These are phyloP conservation scores for Saccopteryx bilineata DNA, from an alignment of 2,113 vertebrate species.

Conservation along the genomic window DNA sequence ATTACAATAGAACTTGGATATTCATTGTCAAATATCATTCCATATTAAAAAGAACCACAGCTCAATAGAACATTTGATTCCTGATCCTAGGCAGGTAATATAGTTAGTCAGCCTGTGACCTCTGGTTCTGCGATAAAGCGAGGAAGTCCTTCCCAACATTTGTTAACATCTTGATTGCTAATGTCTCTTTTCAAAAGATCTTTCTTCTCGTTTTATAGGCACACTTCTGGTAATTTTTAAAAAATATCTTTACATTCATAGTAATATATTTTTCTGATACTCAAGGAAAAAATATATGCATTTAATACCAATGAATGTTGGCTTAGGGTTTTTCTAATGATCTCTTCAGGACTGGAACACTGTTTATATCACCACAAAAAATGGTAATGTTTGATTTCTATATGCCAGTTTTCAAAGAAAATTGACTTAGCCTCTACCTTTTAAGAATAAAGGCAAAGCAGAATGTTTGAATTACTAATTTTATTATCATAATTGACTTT, in stretches of 20 bases:
- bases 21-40: neutral
- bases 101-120: neutral
- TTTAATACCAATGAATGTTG: neutral
- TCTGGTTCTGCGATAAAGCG: neutral
- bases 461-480: conserved; percentile 39
- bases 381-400: conserved; percentile 35
- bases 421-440: neutral
- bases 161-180: neutral
- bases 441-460: conserved; percentile 46
- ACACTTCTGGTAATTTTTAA: neutral
- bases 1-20: neutral
- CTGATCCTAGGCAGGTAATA: neutral
- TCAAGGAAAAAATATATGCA: neutral
- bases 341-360: neutral
- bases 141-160: neutral
- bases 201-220: neutral
- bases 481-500: conserved; percentile 62
- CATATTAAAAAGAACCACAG: neutral
- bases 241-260: neutral
- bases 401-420: conserved; percentile 51
- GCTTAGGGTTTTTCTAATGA: neutral
- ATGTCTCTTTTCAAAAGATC: neutral
- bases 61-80: neutral
- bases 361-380: neutral
- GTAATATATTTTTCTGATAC: neutral